Evolutionary conservation across 2,797 vertebrate species (phyloP), one percentile per base, ranked within the genome.

Genomic region (Eremophila alpestris): DNA sequence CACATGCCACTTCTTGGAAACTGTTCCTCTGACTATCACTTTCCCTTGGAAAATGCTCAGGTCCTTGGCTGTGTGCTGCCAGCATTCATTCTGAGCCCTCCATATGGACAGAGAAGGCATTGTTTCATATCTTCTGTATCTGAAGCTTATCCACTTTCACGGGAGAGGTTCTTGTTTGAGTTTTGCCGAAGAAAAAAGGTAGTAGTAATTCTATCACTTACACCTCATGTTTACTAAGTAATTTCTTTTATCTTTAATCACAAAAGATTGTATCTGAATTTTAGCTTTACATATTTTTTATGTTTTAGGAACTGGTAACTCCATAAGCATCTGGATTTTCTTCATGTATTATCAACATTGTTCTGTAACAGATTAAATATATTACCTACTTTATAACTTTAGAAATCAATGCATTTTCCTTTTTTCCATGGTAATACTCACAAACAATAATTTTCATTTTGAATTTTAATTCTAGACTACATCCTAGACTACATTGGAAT

Each of bases 31-130:
- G 78, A 67, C 83, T 94, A 76, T 95, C 14, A 1, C 73, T 91
- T 94, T 95, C 85, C 32, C 67, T 87, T 94, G 88, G 92, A 93
- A 95, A 91, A 65, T 59, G 12, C 32, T 91, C 80, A 88, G 71
- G 58, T 79, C 55, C 71, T 89, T 83, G 43, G 24, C 43, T 65
- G 41, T 59, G 29, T 76, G 65, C 58, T 88, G 91, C 85, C 90
- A 91, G 8, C 51, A 49, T 91, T 87, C 63, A 49, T 82, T 86
- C 77, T 69, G 85, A 75, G 51, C 55, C n/a, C 51, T 88, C 85
- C 80, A 49, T 56, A 92, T 30, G 69, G 70, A 95, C 93, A 93
- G 83, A 89, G 90, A 59, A 86, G 38, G 56, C 69, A 95, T 67
- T 95, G 90, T 91, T 91, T 70, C 67, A 56, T 89, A 89, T 81